Percentiles rank a stretch among this genome's conserved stretches.
Evolutionary conservation across 2,797 vertebrate genomes (phyloP).

Genomic region (Pseudotriccus pelzelni): DNA sequence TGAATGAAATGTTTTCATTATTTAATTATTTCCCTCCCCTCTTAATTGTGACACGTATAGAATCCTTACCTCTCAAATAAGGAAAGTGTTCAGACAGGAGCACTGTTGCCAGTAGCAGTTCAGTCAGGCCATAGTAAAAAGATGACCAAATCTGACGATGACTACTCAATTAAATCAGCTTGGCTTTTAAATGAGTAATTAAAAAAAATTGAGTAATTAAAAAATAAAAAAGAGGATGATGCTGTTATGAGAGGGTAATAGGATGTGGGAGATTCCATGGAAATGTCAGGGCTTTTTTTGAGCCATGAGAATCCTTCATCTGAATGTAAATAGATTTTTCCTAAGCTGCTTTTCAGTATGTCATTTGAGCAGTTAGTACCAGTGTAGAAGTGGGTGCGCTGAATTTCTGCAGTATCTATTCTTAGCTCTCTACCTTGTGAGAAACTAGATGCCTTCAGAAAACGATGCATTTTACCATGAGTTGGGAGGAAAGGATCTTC

Average conservation of each 20-base stretch:
- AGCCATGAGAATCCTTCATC: not conserved
- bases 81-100: not conserved
- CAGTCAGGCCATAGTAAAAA: not conserved
- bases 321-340: not conserved
- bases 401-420: not conserved
- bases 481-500: not conserved
- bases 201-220: too few species aligned
- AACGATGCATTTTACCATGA: not conserved
- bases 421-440: not conserved
- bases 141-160: not conserved
- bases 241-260: not conserved
- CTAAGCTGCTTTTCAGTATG: not conserved
- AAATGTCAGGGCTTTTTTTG: not conserved
- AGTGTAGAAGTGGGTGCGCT: not conserved
- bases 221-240: not conserved
- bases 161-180: conserved; percentile 21
- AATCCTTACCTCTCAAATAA: conserved; percentile 22
- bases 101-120: not conserved
- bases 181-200: conserved; percentile 31
- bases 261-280: not conserved
- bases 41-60: conserved; percentile 32
- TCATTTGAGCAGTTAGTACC: not conserved
- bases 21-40: not conserved
- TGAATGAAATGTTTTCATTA: not conserved
- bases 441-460: not conserved